Conservation (phyloP, 2,113 vertebrate species). For the Uria lomvia region DNA sequence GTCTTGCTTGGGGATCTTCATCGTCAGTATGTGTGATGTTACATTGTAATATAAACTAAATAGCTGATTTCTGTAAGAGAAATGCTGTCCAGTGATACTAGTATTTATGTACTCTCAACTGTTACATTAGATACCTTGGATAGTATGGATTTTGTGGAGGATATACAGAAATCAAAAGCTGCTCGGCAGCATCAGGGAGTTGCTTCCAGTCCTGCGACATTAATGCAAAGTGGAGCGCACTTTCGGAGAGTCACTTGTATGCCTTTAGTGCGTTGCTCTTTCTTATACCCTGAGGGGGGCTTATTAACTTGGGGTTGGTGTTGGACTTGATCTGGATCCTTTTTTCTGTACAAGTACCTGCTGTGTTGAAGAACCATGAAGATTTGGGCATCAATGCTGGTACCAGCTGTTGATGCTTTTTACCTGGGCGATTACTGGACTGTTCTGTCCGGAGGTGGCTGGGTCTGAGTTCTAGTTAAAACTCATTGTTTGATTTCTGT, state of each 20-base stretch:
- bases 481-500: background rate
- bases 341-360: background rate
- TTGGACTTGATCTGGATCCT: background rate
- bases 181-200: background rate
- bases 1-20: background rate
- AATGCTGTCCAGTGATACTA: background rate
- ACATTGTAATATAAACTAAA: background rate
- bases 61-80: background rate
- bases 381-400: background rate
- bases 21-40: background rate
- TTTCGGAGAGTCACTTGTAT: background rate
- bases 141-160: background rate
- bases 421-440: background rate
- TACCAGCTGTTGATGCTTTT: background rate
- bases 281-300: background rate
- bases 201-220: background rate
- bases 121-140: background rate
- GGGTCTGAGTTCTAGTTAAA: background rate
- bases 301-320: background rate
- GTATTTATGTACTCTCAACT: background rate
- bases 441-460: background rate
- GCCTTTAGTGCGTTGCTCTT: background rate
- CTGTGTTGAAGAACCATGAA: background rate
- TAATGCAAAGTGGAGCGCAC: background rate
- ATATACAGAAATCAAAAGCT: background rate